Evolutionary conservation across 1,140 invertebrate species (phyloP).

Genomic region (Orchestia grillus): DNA sequence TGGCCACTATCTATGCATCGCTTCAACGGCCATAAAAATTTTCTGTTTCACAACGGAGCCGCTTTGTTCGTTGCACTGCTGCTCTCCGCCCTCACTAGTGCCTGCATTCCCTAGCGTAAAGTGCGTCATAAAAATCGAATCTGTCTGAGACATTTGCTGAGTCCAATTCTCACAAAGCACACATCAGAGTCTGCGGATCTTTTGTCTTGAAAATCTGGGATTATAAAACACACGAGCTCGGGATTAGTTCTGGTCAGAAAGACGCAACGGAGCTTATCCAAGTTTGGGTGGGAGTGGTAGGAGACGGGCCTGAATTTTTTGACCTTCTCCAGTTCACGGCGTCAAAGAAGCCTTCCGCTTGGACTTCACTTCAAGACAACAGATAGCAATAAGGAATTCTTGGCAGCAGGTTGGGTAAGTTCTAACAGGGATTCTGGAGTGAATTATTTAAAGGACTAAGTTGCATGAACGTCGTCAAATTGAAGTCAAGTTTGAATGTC

Average conservation of each 20-base stretch:
- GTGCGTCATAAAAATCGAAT: conserved; percentile 6
- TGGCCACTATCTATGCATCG: neutral
- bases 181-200: neutral
- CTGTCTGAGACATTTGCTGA: conserved; percentile 22
- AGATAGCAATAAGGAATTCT: neutral
- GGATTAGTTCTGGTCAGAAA: conserved; percentile 5
- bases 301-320: neutral
- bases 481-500: no score
- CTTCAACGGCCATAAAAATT: neutral
- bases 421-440: neutral
- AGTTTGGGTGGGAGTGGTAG: neutral
- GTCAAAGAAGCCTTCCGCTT: neutral
- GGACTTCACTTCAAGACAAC: neutral
- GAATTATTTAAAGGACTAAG: neutral
- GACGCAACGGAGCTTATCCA: neutral
- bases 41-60: neutral
- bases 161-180: conserved; percentile 42
- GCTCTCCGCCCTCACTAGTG: neutral
- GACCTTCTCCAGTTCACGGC: neutral
- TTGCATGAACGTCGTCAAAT: neutral
- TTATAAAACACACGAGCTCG: conserved; percentile 2
- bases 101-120: neutral
- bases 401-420: neutral
- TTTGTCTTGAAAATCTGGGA: conserved; percentile 3
- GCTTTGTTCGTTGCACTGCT: neutral